Base-by-base conservation (phyloP, 2,888 invertebrate species). In the Hypselothyrea guttata region DNA sequence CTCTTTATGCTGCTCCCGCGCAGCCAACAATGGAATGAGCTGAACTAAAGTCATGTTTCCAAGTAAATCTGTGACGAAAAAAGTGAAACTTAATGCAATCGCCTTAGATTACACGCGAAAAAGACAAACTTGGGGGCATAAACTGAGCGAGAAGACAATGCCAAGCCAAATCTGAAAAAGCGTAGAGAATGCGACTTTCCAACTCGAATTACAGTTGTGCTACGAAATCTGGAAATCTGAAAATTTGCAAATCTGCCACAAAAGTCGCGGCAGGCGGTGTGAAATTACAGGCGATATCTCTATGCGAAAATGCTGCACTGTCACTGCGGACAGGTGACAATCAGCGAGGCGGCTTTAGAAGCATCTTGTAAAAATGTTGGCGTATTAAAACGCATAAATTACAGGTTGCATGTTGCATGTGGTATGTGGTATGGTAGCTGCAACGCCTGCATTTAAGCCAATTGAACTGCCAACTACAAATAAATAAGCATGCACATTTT, bases 51-150 rank as follows among this genome's bases (percentile, higher is more conserved):
- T 27, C 22, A 22, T 31, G 45, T 60, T 76, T 69, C 51, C 57
- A 65, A 62, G 51, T 56, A 75, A 79, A 63, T 71, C 54, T 44
- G 30, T 13, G 38, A 38, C 16, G 42, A 64, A 59, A 83, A 76
- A 77, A 78, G 77, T 78, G 84, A 78, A 78, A 78, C 68, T 75
- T 65, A 68, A 78, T 68, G 61, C 75, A 61, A 22, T 22, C 63
- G 81, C 60, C 52, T 70, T 49, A 61, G 71, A 59, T 71, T 71
- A 68, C 78, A 84, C 78, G 75, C 64, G 58, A 58, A 33, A 37
- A 34, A 45, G 22, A 22, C 2, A 22, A 22, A 22, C 22, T 22
- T 22, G 22, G 22, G 22, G 22, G 22, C 2, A 22, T 22, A 22
- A 22, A 22, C 22, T 22, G 22, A 22, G 22, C 22, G n/a, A 51